Base-by-base conservation (phyloP, 2,113 vertebrate species). In the Apistogramma diplotaenia region DNA sequence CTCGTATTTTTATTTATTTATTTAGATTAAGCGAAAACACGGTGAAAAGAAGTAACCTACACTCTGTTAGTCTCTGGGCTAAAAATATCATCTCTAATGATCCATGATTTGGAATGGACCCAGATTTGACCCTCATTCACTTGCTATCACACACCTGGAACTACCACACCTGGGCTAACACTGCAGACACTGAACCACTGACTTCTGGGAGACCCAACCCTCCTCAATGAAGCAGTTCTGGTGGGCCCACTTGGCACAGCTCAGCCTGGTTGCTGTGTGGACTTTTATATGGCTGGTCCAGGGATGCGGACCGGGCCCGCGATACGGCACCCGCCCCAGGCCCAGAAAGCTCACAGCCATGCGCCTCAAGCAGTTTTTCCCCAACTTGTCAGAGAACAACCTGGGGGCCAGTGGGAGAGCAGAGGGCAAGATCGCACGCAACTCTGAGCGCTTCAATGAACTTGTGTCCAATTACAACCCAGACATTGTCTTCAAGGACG, bases 401-500 rank as follows among this genome's bases (percentile, higher is more conserved):
- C 96, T 99, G 40, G 98, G 98, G 18, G 98, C 98, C 91, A 98
- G 98, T 88, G 98, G 98, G 29, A 95, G 97, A 93, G 97, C 97
- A 78, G 98, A 99, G 91, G 97, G 97, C 90, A 99, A 99, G 95
- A 97, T 99, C 91, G 94, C 96, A 58, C 96, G 97, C 83, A 96
- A 94, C 93, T 97, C 97, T 1, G 97, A 98, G 90, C 97, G 96
- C 91, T 99, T 99, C 95, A 98, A 97, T 89, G 96, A 98, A 55
- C 97, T 99, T 65, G 96, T 97, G 87, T 97, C 97, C 93, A 99
- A 99, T 95, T 99, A 99, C 96, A 99, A 99, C 89, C 96, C 98
- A 21, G 97, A 99, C 95, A 97, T 99, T 93, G 96, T 98, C 91
- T 99, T 99, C 95, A 99, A 99, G 93, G 97, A 99, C 94, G 98